Evolutionary conservation across 2,113 vertebrate species (phyloP).

Genomic region (Galbula dea): DNA sequence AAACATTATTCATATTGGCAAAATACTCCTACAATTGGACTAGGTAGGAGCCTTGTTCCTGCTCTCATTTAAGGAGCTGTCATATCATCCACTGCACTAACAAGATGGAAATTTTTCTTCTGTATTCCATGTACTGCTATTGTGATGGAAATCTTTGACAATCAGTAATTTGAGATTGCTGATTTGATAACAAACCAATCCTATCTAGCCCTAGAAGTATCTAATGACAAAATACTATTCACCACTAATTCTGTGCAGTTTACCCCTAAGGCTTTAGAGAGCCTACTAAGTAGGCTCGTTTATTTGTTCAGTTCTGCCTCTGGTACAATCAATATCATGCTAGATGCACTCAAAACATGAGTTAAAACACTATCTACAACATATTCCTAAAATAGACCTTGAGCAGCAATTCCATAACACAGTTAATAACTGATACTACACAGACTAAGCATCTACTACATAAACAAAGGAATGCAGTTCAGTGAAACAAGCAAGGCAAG

Average conservation of each 20-base stretch:
- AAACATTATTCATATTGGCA: not conserved
- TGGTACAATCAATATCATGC: not conserved
- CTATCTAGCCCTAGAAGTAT: not conserved
- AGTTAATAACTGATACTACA: not conserved
- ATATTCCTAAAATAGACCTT: not conserved
- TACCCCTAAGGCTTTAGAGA: not conserved
- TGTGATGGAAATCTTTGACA: not conserved
- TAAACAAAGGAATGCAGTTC: not conserved
- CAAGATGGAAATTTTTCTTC: not conserved
- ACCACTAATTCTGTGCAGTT: not conserved
- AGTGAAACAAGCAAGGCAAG: not conserved
- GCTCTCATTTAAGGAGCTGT: not conserved
- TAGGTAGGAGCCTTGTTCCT: not conserved
- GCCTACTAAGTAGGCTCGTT: not conserved
- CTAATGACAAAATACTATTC: not conserved
- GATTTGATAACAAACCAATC: not conserved
- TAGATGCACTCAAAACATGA: not conserved
- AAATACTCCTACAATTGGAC: not conserved
- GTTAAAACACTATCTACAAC: not conserved
- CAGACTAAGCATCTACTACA: not conserved
- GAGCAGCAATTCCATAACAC: not conserved
- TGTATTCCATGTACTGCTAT: not conserved
- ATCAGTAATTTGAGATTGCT: not conserved
- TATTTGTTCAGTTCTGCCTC: not conserved
- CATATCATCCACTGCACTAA: not conserved